A percentile compares a stretch with the other conserved stretches of the same genome.
phyloP scores from a whole-genome alignment of 2,888 invertebrate species.

The Heliconius hortense region DNA sequence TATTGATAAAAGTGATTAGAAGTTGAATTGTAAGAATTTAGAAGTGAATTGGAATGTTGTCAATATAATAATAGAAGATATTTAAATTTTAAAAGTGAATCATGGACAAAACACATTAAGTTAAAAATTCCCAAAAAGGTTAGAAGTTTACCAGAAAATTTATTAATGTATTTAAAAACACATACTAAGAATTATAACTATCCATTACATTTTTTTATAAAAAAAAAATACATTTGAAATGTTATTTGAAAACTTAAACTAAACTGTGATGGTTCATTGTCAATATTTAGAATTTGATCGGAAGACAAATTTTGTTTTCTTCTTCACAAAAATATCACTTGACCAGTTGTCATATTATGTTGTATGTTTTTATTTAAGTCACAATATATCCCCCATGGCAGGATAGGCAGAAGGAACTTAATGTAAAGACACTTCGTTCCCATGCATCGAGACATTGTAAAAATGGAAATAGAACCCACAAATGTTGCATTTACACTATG shows the following conservation, averaged over 20 bases:
- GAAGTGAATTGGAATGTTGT: slow-evolving; percentile 14
- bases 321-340: background rate
- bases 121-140: background rate
- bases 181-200: background rate
- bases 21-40: slow-evolving; percentile 13
- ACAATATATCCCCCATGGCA: background rate
- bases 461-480: background rate
- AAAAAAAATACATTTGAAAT: background rate
- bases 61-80: slow-evolving; percentile 6
- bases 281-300: slow-evolving; percentile 2
- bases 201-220: slow-evolving; percentile 3
- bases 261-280: slow-evolving; percentile 27
- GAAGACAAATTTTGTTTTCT: slow-evolving; percentile 15
- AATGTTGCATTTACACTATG: background rate
- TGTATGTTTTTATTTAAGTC: background rate
- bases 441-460: background rate
- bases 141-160: background rate
- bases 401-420: background rate
- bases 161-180: background rate
- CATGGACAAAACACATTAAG: background rate
- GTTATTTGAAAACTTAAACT: slow-evolving; percentile 16
- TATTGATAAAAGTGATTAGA: slow-evolving; percentile 29
- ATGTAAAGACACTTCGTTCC: no score
- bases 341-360: background rate
- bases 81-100: slow-evolving; percentile 6